Conservation (phyloP, 2,888 invertebrate species). For the Ophioninae sp. region DNA sequence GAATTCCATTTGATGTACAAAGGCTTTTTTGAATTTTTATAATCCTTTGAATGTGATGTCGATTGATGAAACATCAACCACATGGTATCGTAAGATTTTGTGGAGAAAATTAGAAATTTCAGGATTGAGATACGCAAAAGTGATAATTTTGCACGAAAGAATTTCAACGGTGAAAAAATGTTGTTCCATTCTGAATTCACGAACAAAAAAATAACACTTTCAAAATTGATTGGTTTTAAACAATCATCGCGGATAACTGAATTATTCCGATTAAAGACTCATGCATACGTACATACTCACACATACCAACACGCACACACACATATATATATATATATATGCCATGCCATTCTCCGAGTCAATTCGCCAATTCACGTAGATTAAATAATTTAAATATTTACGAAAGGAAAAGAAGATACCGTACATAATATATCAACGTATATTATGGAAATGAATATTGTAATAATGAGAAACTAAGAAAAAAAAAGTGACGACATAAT, state of each 20-base stretch:
- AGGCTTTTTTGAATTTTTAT: slow-evolving; percentile 19
- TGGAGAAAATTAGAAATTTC: slow-evolving; percentile 24
- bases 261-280: slow-evolving; percentile 19
- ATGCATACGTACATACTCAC: not conserved
- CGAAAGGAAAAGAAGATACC: slow-evolving; percentile 63
- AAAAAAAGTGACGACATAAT: slow-evolving; percentile 16
- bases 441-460: slow-evolving; percentile 30
- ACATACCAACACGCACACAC: not conserved
- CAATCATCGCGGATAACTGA: slow-evolving; percentile 34
- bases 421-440: slow-evolving; percentile 33
- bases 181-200: slow-evolving; percentile 4
- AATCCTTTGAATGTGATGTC: not conserved
- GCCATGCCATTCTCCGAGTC: slow-evolving; percentile 23
- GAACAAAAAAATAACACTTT: slow-evolving; percentile 24
- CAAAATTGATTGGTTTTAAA: slow-evolving; percentile 28
- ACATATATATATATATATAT: slow-evolving; percentile 22
- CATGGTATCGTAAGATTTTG: slow-evolving; percentile 15
- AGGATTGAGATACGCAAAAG: slow-evolving; percentile 20
- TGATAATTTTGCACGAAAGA: slow-evolving; percentile 11
- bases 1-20: slow-evolving; percentile 62
- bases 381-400: slow-evolving; percentile 72
- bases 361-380: slow-evolving; percentile 48
- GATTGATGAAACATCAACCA: not conserved
- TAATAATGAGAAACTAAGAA: slow-evolving; percentile 20
- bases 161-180: slow-evolving; percentile 1